Evolutionary conservation across 2,797 vertebrate species (phyloP).

Genomic region (Oryzias dopingdopingensis): DNA sequence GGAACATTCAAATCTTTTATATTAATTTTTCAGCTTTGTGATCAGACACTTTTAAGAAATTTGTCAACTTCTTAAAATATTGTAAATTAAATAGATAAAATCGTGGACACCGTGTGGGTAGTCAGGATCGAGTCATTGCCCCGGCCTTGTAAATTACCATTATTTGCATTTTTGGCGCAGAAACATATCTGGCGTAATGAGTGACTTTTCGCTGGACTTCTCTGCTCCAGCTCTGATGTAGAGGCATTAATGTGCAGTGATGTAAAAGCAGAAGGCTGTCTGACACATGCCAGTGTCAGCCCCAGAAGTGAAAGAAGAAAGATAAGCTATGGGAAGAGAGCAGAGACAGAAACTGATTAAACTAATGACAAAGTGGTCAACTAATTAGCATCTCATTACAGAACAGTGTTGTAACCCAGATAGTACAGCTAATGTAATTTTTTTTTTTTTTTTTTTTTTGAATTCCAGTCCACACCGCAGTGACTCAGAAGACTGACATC

Average conservation of each 20-base stretch:
- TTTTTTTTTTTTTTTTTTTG: constrained; percentile 22
- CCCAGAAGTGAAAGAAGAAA: constrained; percentile 28
- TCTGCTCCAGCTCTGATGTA: constrained; percentile 40
- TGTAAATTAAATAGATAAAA: constrained; percentile 13
- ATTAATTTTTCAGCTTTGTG: constrained; percentile 52
- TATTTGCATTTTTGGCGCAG: constrained; percentile 62
- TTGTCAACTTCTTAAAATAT: constrained; percentile 45
- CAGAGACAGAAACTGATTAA: constrained; percentile 59
- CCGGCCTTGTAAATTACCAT: constrained; percentile 60
- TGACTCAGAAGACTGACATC: constrained; percentile 40
- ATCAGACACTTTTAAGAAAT: constrained; percentile 58
- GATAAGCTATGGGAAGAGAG: constrained; percentile 46
- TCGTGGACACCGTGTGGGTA: constrained; percentile 50
- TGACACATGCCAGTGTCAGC: constrained; percentile 52
- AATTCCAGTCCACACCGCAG: constrained; percentile 28
- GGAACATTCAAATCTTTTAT: constrained; percentile 55
- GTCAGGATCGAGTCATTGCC: constrained; percentile 57
- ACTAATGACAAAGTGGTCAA: constrained; percentile 61
- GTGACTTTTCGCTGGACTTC: constrained; percentile 39
- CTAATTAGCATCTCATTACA: constrained; percentile 71
- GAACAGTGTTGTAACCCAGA: constrained; percentile 53
- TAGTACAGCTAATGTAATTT: constrained; percentile 54
- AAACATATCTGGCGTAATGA: constrained; percentile 60
- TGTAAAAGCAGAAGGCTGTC: constrained; percentile 49
- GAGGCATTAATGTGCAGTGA: constrained; percentile 35